A percentile compares a stretch with the other conserved stretches of the same genome.
Conservation (phyloP, 2,888 invertebrate species). For the Rhodophaea formosa region DNA sequence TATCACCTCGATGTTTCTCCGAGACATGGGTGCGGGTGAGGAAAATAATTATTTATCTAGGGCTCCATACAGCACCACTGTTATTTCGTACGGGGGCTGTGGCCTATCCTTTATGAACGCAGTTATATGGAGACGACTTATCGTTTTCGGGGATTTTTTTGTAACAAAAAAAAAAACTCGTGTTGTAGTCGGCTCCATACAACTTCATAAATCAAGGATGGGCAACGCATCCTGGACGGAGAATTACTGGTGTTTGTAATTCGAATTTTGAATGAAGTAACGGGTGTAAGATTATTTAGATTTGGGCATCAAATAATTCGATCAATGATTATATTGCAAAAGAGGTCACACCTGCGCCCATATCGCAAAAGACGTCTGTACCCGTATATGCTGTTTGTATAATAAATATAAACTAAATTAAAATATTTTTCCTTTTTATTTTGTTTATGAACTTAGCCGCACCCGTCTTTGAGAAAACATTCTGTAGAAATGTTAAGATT, state of each 20-base stretch:
- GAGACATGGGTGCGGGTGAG: conserved; percentile 56
- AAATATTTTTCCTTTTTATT: background rate
- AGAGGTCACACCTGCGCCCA: conserved; percentile 53
- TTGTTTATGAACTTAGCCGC: conserved; percentile 50
- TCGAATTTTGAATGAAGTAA: too few species aligned
- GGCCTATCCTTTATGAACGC: too few species aligned
- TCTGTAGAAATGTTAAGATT: too few species aligned
- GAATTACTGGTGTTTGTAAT: too few species aligned
- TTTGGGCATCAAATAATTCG: background rate
- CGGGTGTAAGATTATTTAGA: background rate
- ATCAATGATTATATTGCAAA: background rate
- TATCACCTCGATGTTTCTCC: conserved; percentile 30
- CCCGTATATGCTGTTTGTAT: conserved; percentile 37
- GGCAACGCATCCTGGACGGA: too few species aligned
- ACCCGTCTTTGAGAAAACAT: conserved; percentile 32
- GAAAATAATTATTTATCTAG: background rate
- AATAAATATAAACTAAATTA: background rate
- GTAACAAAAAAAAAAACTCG: too few species aligned
- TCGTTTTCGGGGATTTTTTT: too few species aligned
- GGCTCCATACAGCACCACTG: too few species aligned
- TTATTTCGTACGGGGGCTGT: too few species aligned
- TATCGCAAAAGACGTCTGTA: conserved; percentile 35
- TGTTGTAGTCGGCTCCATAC: too few species aligned
- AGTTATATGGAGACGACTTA: too few species aligned
- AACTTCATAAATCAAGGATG: too few species aligned